Base-by-base conservation (phyloP, 2,113 vertebrate species). In the Smithornis capensis region DNA sequence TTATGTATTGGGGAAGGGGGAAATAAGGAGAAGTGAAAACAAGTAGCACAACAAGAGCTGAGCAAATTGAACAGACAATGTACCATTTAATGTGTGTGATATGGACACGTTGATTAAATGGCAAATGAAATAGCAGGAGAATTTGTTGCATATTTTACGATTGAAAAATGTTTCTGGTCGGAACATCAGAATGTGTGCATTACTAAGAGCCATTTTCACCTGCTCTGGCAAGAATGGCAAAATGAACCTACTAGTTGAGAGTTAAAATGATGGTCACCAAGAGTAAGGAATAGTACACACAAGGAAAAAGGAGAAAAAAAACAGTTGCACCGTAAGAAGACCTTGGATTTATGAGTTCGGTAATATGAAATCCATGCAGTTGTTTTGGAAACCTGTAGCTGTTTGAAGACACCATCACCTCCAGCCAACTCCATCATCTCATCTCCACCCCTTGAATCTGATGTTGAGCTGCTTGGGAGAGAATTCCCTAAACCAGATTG, bases 41-140 rank as follows among this genome's bases (percentile, higher is more conserved):
- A 84, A 74, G 28, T 3, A n/a, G 9, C 52, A 56, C n/a, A 75
- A 28, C 53, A 81, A 64, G 40, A 60, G 24, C 37, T 67, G 59
- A 75, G 60, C 56, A 47, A 91, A 94, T 82, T 59, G 67, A 94
- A 50, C 57, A 64, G 65, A 60, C 77, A 87, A 19, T n/a, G 24
- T 37, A 56, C 29, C 33, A 5, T 82, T 95, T 89, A 87, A 73
- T 56, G 81, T 64, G 28, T 44, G 3, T n/a, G 42, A 31, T 42
- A 74, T 2, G 4, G 91, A 37, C 52, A 49, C 14, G 10, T n/a
- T 0, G 6, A 75, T 62, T 87, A 56, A 87, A 70, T 31, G 52
- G 62, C 64, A 89, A 57, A 68, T 37, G 35, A 83, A 89, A 63
- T 19, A 80, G 9, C 16, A 63, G 69, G 38, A 93, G 63, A 81